A percentile compares a stretch with the other conserved stretches of the same genome.
Evolutionary conservation across 2,888 invertebrate species (phyloP).

Genomic region (Ceratothoa steindachneri): DNA sequence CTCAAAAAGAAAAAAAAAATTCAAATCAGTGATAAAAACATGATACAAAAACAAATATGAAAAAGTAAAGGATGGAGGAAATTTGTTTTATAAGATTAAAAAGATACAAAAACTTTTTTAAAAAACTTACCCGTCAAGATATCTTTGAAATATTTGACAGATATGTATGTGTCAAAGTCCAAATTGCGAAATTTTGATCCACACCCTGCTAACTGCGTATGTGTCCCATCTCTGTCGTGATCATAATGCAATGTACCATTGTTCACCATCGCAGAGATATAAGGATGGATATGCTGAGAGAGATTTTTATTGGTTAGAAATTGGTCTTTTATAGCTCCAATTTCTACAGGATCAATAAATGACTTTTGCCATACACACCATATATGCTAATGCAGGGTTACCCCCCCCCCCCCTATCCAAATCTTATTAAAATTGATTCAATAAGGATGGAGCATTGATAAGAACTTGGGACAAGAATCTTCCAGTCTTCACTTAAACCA

Average conservation of each 20-base stretch:
- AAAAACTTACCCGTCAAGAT: conserved; percentile 69
- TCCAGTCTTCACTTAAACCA: no score
- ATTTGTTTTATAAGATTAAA: no score
- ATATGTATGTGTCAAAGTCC: conserved; percentile 82
- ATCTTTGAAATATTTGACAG: conserved; percentile 87
- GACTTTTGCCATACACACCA: no score
- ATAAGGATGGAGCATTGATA: no score
- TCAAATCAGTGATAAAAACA: not conserved
- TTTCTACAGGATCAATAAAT: no score
- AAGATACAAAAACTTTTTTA: no score
- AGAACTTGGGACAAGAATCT: no score
- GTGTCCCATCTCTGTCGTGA: conserved; percentile 97
- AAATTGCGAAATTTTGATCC: conserved; percentile 90
- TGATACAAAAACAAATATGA: not conserved
- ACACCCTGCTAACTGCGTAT: conserved; percentile 94
- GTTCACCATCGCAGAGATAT: conserved; percentile 95
- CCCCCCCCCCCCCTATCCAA: no score
- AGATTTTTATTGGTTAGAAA: conserved; percentile 11
- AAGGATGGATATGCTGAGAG: conserved; percentile 91
- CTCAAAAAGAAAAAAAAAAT: not conserved
- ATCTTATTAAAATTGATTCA: no score
- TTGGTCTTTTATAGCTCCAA: no score
- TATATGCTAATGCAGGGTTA: no score
- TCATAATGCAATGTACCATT: conserved; percentile 94
- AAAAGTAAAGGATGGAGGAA: no score